phyloP scores from a whole-genome alignment of 2,113 vertebrate species.

The Peromyscus polionotus region DNA sequence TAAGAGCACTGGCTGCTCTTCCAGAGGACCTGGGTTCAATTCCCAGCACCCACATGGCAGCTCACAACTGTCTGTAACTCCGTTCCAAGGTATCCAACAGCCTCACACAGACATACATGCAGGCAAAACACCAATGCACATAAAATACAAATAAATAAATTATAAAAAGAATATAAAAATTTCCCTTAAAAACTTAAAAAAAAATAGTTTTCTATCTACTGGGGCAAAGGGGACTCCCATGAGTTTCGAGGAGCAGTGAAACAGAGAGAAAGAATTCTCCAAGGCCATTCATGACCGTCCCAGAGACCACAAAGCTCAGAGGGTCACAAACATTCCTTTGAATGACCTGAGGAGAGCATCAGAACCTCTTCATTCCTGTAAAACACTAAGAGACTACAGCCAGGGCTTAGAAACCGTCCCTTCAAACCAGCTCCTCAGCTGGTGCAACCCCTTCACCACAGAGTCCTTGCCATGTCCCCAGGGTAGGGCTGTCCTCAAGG shows the following conservation, averaged over 20 bases:
- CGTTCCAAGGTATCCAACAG: background rate
- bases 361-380: background rate
- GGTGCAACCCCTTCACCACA: background rate
- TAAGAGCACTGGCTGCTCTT: background rate
- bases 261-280: background rate
- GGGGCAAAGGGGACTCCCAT: background rate
- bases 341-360: background rate
- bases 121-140: background rate
- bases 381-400: background rate
- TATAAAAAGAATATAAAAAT: constrained; percentile 34
- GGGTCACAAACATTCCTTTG: background rate
- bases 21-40: background rate
- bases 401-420: background rate
- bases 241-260: background rate
- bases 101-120: background rate
- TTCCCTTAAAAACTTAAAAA: background rate
- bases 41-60: background rate
- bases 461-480: background rate
- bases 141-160: background rate
- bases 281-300: fast-evolving
- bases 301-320: background rate
- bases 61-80: background rate
- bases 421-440: background rate
- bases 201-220: background rate
- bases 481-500: background rate